A percentile compares a stretch with the other conserved stretches of the same genome.
phyloP scores from a whole-genome alignment of 2,888 invertebrate species.

The Himalopsyche japonica region DNA sequence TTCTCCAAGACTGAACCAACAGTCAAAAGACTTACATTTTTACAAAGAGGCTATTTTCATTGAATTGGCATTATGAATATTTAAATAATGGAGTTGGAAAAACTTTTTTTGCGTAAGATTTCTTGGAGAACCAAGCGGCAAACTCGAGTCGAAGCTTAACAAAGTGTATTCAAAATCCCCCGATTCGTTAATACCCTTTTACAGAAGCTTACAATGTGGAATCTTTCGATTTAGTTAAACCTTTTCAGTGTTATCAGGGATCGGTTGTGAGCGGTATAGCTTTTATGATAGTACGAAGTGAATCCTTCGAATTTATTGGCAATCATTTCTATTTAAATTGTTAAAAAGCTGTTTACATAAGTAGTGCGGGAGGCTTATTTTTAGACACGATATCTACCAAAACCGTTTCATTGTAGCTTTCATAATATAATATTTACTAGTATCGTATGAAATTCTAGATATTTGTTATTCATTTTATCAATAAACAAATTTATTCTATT shows the following conservation, averaged over 20 bases:
- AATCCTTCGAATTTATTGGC: neutral
- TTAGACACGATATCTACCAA: no score
- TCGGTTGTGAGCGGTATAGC: neutral
- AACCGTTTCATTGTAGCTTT: no score
- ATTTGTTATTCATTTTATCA: no score
- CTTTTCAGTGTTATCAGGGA: neutral
- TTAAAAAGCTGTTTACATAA: neutral
- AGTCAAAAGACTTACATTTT: neutral
- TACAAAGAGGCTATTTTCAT: neutral
- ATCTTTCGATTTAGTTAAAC: neutral
- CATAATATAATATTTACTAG: no score
- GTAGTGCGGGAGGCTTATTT: no score
- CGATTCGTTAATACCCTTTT: constrained; percentile 4
- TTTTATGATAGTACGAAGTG: neutral
- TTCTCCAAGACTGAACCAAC: neutral
- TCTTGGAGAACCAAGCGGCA: neutral
- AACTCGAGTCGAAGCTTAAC: neutral
- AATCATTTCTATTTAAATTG: neutral
- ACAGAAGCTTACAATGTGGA: neutral
- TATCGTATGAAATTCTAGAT: no score
- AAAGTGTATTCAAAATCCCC: neutral
- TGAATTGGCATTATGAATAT: neutral
- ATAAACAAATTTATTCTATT: no score
- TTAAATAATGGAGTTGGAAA: neutral
- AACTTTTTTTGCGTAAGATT: neutral